Conservation (phyloP, 2,888 invertebrate genomes). For the Aporophyla nigra region DNA sequence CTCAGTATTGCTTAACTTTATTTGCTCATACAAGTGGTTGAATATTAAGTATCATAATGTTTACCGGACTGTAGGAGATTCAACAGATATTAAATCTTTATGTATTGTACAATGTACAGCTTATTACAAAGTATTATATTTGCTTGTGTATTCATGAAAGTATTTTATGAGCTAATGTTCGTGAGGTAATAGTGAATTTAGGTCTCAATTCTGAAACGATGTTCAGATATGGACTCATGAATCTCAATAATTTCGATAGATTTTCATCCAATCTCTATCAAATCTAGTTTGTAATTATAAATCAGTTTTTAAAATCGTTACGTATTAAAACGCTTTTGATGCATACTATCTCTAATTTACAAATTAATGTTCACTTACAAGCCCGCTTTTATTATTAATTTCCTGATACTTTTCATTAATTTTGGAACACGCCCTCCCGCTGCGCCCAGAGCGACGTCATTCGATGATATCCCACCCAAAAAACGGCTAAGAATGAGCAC, state of each 20-base stretch:
- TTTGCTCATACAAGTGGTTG: slow-evolving; percentile 30
- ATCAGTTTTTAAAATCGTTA: not conserved
- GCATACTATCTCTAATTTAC: slow-evolving; percentile 19
- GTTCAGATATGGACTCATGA: not conserved
- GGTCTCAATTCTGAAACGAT: not conserved
- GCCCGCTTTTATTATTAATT: slow-evolving; percentile 15
- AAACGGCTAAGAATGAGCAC: not conserved
- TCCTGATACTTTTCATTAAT: slow-evolving; percentile 6
- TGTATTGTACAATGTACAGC: slow-evolving; percentile 21
- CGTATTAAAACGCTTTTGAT: not conserved
- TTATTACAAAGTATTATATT: slow-evolving; percentile 14
- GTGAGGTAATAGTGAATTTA: not conserved
- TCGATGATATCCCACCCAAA: too few relatives aligned
- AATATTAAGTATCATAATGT: slow-evolving; percentile 16
- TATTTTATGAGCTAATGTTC: not conserved
- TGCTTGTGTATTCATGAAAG: not conserved
- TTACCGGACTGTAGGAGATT: slow-evolving; percentile 18
- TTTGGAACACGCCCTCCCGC: not conserved
- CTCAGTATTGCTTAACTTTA: slow-evolving; percentile 38
- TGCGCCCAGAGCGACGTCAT: too few relatives aligned
- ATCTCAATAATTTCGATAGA: not conserved
- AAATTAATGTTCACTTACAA: slow-evolving; percentile 3
- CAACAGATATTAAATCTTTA: slow-evolving; percentile 12
- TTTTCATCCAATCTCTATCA: not conserved
- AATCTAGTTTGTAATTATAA: not conserved